Evolutionary conservation across 2,888 invertebrate species (phyloP).

Genomic region (Entomobrya multifasciata): DNA sequence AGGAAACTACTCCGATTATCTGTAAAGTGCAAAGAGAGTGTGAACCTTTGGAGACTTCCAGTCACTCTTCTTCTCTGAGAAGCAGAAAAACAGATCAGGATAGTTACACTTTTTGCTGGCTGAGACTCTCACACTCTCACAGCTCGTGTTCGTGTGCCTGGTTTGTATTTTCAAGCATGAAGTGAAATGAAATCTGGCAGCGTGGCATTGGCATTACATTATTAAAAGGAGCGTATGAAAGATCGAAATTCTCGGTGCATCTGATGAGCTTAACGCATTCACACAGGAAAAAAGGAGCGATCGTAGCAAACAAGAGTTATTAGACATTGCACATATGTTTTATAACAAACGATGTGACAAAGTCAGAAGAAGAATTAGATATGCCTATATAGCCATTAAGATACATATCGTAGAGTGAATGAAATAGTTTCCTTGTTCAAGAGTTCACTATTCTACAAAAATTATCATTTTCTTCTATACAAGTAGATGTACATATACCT

Average conservation of each 20-base stretch:
- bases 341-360: conserved; percentile 67
- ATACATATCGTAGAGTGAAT: conserved; percentile 41
- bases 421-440: neutral
- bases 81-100: neutral
- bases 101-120: neutral
- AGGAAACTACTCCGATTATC: neutral
- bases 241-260: conserved; percentile 49
- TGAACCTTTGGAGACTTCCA: neutral
- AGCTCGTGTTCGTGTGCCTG: neutral
- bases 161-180: neutral
- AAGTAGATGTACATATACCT: conserved; percentile 8
- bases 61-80: neutral
- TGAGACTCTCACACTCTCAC: neutral
- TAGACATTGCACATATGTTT: conserved; percentile 60
- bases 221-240: conserved; percentile 6
- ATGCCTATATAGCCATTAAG: conserved; percentile 45
- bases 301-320: no score
- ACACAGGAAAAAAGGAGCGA: neutral
- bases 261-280: conserved; percentile 41
- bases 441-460: neutral
- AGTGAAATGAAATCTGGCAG: conserved; percentile 54
- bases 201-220: conserved; percentile 31
- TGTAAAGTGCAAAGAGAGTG: neutral
- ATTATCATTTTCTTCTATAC: conserved; percentile 23
- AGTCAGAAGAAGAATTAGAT: conserved; percentile 46